These are phyloP conservation scores for Xiphias gladius DNA, from an alignment of 2,113 vertebrate genomes.

Conservation along the genomic window DNA sequence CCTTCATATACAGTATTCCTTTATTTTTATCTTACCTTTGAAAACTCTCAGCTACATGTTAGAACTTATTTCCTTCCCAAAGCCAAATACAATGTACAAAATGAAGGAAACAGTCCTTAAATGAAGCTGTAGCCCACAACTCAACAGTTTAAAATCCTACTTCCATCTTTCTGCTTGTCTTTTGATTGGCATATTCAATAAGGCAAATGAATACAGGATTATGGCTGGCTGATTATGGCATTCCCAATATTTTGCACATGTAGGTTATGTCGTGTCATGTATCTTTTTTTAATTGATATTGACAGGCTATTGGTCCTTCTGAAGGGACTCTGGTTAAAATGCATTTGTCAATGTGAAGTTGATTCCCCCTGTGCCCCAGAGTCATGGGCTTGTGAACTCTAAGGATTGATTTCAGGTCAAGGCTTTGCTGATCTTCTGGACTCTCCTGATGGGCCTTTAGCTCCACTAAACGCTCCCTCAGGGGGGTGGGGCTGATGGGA, in stretches of 20 bases:
- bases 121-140: background rate
- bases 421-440: conserved; percentile 54
- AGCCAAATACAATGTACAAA: background rate
- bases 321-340: conserved; percentile 26
- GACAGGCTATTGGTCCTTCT: background rate
- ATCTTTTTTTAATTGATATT: conserved; percentile 1
- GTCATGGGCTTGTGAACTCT: conserved; percentile 59
- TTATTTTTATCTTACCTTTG: background rate
- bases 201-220: background rate
- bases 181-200: conserved; percentile 4
- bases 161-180: background rate
- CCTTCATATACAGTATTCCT: background rate
- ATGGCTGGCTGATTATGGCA: background rate
- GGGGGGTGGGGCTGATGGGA: conserved; percentile 54
- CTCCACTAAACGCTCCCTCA: conserved; percentile 52
- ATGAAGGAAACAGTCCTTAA: background rate
- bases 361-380: conserved; percentile 31
- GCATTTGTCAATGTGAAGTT: conserved; percentile 32
- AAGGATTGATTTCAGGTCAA: conserved; percentile 64
- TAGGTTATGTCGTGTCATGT: background rate
- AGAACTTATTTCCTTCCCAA: background rate
- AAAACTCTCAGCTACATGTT: conserved; percentile 7
- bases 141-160: background rate
- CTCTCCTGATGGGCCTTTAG: conserved; percentile 67
- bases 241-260: background rate